Conservation (phyloP, 2,113 vertebrate genomes). For the Notothenia rossii region DNA sequence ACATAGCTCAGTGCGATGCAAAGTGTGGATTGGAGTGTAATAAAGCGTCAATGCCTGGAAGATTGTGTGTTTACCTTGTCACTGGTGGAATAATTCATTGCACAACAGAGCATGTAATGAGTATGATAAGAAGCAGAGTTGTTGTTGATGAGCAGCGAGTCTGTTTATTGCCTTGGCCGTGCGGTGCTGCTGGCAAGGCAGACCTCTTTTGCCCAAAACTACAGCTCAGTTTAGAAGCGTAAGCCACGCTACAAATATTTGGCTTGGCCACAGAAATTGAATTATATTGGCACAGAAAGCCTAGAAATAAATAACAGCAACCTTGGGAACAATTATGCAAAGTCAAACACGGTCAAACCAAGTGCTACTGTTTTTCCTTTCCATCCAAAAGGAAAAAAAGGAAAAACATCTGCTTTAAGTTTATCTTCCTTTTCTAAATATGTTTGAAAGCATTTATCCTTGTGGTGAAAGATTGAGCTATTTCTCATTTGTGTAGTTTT, state of each 20-base stretch:
- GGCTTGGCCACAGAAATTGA: constrained; percentile 81
- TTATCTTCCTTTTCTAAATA: constrained; percentile 72
- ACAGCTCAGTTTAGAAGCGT: constrained; percentile 79
- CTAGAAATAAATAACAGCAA: constrained; percentile 80
- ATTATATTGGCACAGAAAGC: constrained; percentile 82
- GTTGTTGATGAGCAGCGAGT: constrained; percentile 62
- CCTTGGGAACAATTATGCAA: constrained; percentile 85
- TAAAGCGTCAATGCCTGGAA: constrained; percentile 22
- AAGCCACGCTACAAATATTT: constrained; percentile 85
- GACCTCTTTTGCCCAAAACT: constrained; percentile 68
- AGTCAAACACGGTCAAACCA: constrained; percentile 79
- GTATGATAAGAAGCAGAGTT: constrained; percentile 40
- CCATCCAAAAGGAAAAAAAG: constrained; percentile 58
- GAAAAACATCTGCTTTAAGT: constrained; percentile 55
- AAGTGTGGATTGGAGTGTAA: constrained; percentile 33
- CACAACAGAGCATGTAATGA: constrained; percentile 6
- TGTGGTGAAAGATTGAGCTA: constrained; percentile 34
- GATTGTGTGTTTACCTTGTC: constrained; percentile 18
- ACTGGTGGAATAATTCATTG: constrained; percentile 4
- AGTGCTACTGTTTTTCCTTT: constrained; percentile 84
- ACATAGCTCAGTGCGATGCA: constrained; percentile 19
- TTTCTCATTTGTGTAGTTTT: constrained; percentile 46
- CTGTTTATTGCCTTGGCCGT: constrained; percentile 66
- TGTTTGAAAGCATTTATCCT: constrained; percentile 57
- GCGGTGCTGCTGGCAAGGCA: constrained; percentile 50